Base-by-base conservation (phyloP, 2,888 invertebrate genomes). In the Pammene fasciana region DNA sequence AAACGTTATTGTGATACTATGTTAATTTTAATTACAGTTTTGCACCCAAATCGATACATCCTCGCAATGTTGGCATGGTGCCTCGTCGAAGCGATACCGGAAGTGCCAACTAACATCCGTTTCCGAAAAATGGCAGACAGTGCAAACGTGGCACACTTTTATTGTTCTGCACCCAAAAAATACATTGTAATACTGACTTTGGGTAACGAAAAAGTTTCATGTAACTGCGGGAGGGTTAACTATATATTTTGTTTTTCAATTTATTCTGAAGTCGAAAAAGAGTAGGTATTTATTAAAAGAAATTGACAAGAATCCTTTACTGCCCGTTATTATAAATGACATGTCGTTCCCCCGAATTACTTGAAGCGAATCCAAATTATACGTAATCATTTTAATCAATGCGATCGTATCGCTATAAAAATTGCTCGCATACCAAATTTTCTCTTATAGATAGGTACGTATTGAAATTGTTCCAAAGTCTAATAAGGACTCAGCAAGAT, bases 51-150 rank as follows among this genome's bases (percentile, higher is more conserved):
- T 70, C 70, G 70, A 70, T 65, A 65, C 65, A 65, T 66, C 57
- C 48, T 65, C 56, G 60, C 65, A 57, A 61, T 80, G 82, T 86
- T 89, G 89, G 87, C 87, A 81, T 77, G 78, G 78, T 83, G 85
- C 86, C 86, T 82, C 76, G 77, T 71, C 75, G 72, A 78, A 78
- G 75, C 79, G 76, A 83, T 80, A 82, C 81, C 86, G 88, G 88
- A 88, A 76, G 79, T 82, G 85, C 85, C 85, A 82, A 85, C 84
- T 86, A 85, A 86, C 87, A 85, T 89, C 89, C 90, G 88, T 75
- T 87, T 88, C 87, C 88, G 79, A 81, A 82, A 84, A 83, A 82
- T 80, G 73, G 72, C 82, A 78, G 82, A 76, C 84, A 81, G 77
- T 77, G 82, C 83, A 79, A 84, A 83, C 81, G 70, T 65, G 79